phyloP scores from a whole-genome alignment of 2,888 invertebrate genomes.

The Boloria euphrosyne region DNA sequence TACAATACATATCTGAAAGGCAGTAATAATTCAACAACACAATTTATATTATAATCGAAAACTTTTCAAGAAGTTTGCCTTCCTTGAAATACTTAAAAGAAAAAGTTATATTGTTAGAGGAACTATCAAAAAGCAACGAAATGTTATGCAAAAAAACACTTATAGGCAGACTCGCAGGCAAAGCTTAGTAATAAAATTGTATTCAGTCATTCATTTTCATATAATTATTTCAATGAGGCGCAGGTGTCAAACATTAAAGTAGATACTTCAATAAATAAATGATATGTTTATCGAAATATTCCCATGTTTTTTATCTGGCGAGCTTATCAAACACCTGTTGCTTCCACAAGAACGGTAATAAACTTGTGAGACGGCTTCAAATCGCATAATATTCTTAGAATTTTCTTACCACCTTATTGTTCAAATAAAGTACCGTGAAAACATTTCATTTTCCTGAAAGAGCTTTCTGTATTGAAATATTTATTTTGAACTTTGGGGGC shows the following conservation, averaged over 20 bases:
- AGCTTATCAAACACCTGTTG: background rate
- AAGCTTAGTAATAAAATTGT: background rate
- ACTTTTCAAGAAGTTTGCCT: too few relatives aligned
- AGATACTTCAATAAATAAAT: too few relatives aligned
- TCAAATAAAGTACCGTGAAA: background rate
- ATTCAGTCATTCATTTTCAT: background rate
- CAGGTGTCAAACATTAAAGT: background rate
- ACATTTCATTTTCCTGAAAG: too few relatives aligned
- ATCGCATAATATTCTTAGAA: background rate
- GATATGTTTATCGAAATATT: background rate
- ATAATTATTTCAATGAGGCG: background rate
- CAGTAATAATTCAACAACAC: too few relatives aligned
- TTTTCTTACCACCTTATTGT: background rate
- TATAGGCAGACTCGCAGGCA: background rate
- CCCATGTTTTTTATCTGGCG: background rate
- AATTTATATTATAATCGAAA: too few relatives aligned
- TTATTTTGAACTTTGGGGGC: too few relatives aligned
- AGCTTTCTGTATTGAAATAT: too few relatives aligned
- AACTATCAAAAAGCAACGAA: too few relatives aligned
- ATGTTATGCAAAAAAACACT: too few relatives aligned
- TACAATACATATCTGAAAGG: too few relatives aligned
- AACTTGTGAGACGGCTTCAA: background rate
- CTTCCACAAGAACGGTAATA: background rate
- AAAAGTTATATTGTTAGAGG: too few relatives aligned
- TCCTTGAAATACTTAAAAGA: too few relatives aligned